Conservation (phyloP, 2,797 vertebrate species). For the Lepidocolaptes lacrymiger region DNA sequence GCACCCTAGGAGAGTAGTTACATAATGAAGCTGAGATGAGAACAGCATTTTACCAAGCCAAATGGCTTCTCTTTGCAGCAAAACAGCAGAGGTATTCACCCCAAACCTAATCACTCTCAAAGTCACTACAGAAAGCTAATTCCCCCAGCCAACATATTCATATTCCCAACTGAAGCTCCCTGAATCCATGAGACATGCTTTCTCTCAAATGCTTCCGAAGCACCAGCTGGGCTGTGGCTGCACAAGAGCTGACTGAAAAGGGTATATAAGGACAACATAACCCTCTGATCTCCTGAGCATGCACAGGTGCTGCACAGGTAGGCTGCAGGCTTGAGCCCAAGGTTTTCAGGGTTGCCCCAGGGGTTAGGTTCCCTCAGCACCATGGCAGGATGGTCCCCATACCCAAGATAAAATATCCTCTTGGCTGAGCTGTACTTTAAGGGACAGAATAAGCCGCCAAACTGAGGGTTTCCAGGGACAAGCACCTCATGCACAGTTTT, state of each 20-base stretch:
- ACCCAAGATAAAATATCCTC: background rate
- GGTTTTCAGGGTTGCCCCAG: background rate
- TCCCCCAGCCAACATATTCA: background rate
- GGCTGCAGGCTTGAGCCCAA: background rate
- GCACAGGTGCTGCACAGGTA: background rate
- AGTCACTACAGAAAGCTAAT: background rate
- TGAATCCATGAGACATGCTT: background rate
- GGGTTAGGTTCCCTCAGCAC: background rate
- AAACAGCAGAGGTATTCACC: background rate
- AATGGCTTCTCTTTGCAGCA: background rate
- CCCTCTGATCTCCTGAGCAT: background rate
- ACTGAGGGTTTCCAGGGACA: background rate
- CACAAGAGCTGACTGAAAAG: background rate
- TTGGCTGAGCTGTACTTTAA: background rate
- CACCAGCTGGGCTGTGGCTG: background rate
- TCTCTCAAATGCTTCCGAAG: background rate
- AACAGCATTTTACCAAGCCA: background rate
- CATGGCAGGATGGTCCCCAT: background rate
- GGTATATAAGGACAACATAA: fast-evolving
- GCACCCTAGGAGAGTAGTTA: background rate
- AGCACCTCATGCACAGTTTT: background rate
- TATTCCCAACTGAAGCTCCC: background rate
- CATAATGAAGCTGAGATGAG: background rate
- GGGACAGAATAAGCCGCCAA: background rate
- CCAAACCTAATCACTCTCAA: background rate